Evolutionary conservation across 2,113 vertebrate genomes (phyloP), one percentile per base, ranked within the genome.

Genomic region (Rafetus swinhoei): DNA sequence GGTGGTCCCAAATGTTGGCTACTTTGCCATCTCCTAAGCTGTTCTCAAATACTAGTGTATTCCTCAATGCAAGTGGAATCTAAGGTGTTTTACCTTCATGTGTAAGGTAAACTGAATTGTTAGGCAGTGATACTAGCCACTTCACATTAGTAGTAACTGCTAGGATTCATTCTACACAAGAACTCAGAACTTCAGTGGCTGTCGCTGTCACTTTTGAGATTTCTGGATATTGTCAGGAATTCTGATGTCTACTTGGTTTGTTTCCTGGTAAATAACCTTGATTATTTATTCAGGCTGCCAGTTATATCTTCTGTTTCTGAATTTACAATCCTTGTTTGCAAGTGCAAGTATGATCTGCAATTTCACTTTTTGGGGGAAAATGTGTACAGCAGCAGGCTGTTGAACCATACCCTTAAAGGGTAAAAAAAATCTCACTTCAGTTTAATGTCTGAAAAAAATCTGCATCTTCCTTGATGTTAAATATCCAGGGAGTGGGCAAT

Each of bases 281-380:
- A 52, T 77, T 27, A 24, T 50, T 79, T 21, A 27, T 25, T 24
- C 24, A 81, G 82, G 6, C 3, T 76, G 1, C 14, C 3, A 81
- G 9, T 54, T 85, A 60, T 54, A 52, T 80, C 9, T 85, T 18
- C 19, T 87, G 80, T 10, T 88, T 74, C 82, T 3, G 13, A 1
- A 5, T 90, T 7, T 91, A 18, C 24, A 45, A 2, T 89, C 85
- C 53, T 45, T 77, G 2, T 4, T 85, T 87, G 3, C 10, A 50
- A 77, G 39, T 50, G 12, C 74, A 77, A 25, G 45, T 27, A 81
- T 69, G 9, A 45, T 65, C 79, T 86, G 3, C 53, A 56, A 3
- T 69, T 88, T 2, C 27, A n/a, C 4, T 0, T 90, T 3, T 0
- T 1, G 0, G 59, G 6, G 24, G 88, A 11, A 93, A 19, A 6